These are phyloP conservation scores for Tachuris rubrigastra DNA, from an alignment of 2,113 vertebrate genomes.

Conservation along the genomic window DNA sequence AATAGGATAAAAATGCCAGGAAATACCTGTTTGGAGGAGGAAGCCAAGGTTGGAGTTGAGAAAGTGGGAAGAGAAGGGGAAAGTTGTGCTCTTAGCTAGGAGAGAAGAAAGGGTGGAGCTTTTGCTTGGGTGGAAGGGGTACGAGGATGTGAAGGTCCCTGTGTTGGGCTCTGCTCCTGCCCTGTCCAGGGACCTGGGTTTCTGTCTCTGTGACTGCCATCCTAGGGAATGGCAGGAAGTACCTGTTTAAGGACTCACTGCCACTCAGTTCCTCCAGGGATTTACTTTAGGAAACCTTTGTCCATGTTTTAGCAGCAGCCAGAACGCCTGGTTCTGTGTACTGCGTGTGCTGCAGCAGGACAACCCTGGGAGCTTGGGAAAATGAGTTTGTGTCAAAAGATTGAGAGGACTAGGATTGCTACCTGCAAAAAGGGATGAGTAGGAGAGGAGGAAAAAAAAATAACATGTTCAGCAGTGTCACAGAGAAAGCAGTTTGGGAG, in stretches of 20 bases:
- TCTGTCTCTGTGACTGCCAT: neutral
- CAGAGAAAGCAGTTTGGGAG: neutral
- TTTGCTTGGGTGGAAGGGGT: neutral
- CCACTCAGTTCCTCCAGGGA: neutral
- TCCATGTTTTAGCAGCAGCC: neutral
- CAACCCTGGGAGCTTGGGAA: neutral
- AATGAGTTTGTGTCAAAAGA: neutral
- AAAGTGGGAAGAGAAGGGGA: neutral
- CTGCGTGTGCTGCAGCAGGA: neutral
- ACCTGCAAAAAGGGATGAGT: neutral
- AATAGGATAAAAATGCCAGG: neutral
- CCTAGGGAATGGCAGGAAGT: neutral
- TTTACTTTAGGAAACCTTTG: neutral
- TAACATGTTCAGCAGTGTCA: neutral
- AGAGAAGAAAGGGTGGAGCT: constrained; percentile 41
- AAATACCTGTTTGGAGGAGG: neutral
- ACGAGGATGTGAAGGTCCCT: neutral
- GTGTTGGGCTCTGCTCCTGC: neutral
- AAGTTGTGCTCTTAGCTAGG: neutral
- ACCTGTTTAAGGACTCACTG: neutral
- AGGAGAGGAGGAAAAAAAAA: neutral
- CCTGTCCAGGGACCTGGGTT: neutral
- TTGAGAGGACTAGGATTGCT: neutral
- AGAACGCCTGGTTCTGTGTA: neutral
- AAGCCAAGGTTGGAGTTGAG: neutral